A percentile compares a stretch with the other conserved stretches of the same genome.
These are phyloP conservation scores for Petrocephalus microphthalmus DNA, from an alignment of 2,113 vertebrate species.

Conservation along the genomic window DNA sequence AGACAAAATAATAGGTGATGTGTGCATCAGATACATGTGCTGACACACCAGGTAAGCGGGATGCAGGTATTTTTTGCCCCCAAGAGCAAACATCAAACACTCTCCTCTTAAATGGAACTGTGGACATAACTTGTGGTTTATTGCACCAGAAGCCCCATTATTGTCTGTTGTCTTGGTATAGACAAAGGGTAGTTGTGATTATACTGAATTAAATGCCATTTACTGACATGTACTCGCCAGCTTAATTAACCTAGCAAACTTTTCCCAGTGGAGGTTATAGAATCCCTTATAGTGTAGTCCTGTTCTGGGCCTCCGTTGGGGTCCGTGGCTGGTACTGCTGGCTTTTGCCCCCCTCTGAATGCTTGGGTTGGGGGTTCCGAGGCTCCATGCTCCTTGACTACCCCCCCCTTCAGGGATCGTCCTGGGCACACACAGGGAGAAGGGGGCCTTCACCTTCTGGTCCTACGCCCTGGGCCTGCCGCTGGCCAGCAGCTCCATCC, in stretches of 20 bases:
- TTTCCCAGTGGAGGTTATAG: neutral
- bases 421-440: constrained; percentile 89
- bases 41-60: neutral
- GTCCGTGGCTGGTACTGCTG: neutral
- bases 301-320: neutral
- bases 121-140: neutral
- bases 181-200: neutral
- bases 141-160: neutral
- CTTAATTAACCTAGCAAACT: neutral
- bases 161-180: neutral
- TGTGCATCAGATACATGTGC: neutral
- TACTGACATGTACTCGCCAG: neutral
- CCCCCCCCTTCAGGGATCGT: constrained; percentile 73
- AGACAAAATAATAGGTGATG: neutral
- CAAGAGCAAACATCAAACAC: neutral
- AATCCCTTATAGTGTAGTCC: neutral
- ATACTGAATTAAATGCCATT: neutral
- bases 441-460: constrained; percentile 96
- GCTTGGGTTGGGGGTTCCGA: neutral
- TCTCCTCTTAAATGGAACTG: neutral
- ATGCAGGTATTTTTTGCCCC: neutral
- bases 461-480: constrained; percentile 89
- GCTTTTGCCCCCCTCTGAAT: neutral
- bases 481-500: constrained; percentile 79
- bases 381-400: constrained; percentile 56